Evolutionary conservation across 2,113 vertebrate species (phyloP), one percentile per base, ranked within the genome.

Genomic region (Mellivora capensis): DNA sequence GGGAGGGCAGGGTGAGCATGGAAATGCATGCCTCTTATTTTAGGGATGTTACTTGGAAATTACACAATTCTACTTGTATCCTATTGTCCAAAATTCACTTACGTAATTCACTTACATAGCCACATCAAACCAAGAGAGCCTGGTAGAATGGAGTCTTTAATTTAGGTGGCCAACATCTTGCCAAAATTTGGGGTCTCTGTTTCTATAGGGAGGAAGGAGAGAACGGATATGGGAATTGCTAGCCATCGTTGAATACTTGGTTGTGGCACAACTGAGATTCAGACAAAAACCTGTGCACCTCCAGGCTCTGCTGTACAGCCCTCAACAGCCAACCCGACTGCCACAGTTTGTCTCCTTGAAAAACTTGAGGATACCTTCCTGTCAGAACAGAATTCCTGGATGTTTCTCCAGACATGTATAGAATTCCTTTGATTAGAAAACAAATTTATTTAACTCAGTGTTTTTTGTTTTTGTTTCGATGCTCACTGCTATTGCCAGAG

Each of bases 341-440:
- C 14, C 64, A 17, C 0, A 52, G 39, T 17, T 72, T 37, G 18
- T 4, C 6, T 80, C 64, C 87, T 31, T 84, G 44, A 72, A 74
- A 93, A 37, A 14, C 85, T 88, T 44, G 61, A 54, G 80, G 27
- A 47, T 61, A 44, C 2, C 7, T 54, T 87, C 31, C 71, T 31
- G 15, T 59, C 47, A 64, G 61, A 74, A 49, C 87, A 85, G 64
- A 84, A 93, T 93, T 87, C 27, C 37, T 72, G 82, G 17, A 47
- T 62, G 25, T 76, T 13, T 87, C 34, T 81, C 27, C 31, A 82
- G 81, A 42, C 34, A 31, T 59, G 18, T 69, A 31, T 59, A 29
- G 31, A 57, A 67, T 54, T 87, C 10, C 39, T 87, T 95, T 81
- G 62, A 87, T 72, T 91, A 54, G 64, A 88, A 87, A 95, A 90